phyloP scores from a whole-genome alignment of 2,888 invertebrate genomes.

The Stenodera caucasica region DNA sequence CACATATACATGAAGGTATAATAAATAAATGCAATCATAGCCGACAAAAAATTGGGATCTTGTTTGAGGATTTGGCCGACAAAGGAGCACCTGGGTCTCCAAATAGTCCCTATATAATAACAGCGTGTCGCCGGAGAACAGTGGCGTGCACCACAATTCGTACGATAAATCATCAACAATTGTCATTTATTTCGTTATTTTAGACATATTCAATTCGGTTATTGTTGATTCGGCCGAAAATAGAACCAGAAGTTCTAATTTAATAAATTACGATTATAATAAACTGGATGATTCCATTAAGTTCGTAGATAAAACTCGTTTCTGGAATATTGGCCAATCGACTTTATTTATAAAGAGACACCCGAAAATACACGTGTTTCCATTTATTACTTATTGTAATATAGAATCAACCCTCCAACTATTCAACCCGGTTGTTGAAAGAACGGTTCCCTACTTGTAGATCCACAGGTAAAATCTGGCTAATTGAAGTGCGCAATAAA shows the following conservation, averaged over 20 bases:
- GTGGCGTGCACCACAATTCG: slow-evolving; percentile 15
- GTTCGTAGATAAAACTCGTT: background rate
- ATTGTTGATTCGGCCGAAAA: too few species aligned
- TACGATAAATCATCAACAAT: background rate
- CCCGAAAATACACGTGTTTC: background rate
- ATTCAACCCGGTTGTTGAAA: too few species aligned
- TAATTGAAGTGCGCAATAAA: slow-evolving; percentile 6
- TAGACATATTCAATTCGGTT: too few species aligned
- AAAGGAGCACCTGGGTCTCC: slow-evolving; percentile 35
- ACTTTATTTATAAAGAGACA: background rate
- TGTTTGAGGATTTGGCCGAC: slow-evolving; percentile 36
- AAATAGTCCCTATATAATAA: slow-evolving; percentile 29
- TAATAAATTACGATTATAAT: slow-evolving; percentile 3
- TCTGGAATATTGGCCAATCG: background rate
- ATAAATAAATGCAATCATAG: background rate
- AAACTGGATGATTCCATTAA: background rate
- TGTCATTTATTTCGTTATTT: too few species aligned
- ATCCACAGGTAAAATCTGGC: background rate
- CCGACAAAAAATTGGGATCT: slow-evolving; percentile 28
- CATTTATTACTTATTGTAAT: background rate
- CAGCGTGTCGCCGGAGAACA: slow-evolving; percentile 21
- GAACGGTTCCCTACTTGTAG: too few species aligned
- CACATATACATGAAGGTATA: background rate
- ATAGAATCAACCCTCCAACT: background rate
- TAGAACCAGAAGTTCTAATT: background rate